Evolutionary conservation across 2,888 invertebrate genomes (phyloP).

Genomic region (Mythimna pallens): DNA sequence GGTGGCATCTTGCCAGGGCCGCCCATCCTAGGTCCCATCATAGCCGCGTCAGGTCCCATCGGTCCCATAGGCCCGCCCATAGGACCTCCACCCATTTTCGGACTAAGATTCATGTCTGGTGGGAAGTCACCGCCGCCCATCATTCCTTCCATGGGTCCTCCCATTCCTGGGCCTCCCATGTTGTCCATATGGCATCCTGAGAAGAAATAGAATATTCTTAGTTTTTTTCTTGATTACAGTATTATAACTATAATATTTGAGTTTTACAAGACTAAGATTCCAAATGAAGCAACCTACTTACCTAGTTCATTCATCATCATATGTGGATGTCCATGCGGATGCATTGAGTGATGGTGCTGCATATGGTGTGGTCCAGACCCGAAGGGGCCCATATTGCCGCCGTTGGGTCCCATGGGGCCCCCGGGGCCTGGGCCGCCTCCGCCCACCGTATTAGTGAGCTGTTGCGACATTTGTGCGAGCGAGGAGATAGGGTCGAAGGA

Average conservation of each 20-base stretch:
- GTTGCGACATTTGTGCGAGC: constrained; percentile 98
- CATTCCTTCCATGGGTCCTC: constrained; percentile 89
- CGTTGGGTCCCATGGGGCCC: constrained; percentile 83
- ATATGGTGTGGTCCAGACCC: constrained; percentile 85
- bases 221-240: not conserved
- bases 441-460: constrained; percentile 94
- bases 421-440: constrained; percentile 82
- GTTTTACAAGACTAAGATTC: not conserved
- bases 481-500: constrained; percentile 98
- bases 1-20: constrained; percentile 90
- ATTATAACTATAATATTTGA: not conserved
- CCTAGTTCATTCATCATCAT: constrained; percentile 90
- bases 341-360: constrained; percentile 88
- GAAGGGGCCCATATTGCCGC: constrained; percentile 83
- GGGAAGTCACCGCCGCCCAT: constrained; percentile 89
- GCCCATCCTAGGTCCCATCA: constrained; percentile 93
- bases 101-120: constrained; percentile 91
- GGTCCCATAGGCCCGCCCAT: constrained; percentile 89
- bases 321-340: constrained; percentile 87
- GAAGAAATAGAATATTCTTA: not conserved
- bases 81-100: constrained; percentile 91
- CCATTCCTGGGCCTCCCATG: constrained; percentile 89
- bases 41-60: constrained; percentile 90
- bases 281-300: constrained; percentile 58
- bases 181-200: constrained; percentile 89